phyloP scores from a whole-genome alignment of 1,140 invertebrate species.

The Adoxophyes honmai region DNA sequence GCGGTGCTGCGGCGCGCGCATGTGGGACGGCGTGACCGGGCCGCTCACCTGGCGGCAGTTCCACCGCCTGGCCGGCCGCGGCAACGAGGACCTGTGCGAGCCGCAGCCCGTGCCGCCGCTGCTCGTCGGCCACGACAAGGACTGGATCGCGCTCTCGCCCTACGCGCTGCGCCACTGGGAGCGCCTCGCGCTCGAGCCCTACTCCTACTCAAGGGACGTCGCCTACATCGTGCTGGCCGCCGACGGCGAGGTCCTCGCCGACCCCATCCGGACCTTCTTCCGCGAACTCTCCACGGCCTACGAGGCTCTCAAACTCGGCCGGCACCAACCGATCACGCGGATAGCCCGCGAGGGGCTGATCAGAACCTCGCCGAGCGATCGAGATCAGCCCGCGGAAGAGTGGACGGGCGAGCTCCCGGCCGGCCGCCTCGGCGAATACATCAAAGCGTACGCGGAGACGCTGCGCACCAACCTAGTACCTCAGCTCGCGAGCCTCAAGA shows the following conservation, averaged over 20 bases:
- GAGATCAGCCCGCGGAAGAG: conserved; percentile 87
- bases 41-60: conserved; percentile 98
- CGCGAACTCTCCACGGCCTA: conserved; percentile 94
- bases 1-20: conserved; percentile 87
- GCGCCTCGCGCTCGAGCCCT: conserved; percentile 94
- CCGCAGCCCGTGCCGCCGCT: conserved; percentile 97
- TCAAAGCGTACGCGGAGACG: conserved; percentile 90
- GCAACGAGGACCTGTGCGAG: conserved; percentile 96
- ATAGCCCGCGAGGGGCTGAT: conserved; percentile 92
- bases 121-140: conserved; percentile 95
- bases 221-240: conserved; percentile 96
- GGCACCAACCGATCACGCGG: conserved; percentile 92
- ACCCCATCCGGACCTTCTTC: conserved; percentile 91
- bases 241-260: conserved; percentile 91
- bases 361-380: conserved; percentile 83
- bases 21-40: conserved; percentile 93
- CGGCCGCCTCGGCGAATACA: conserved; percentile 86
- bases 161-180: conserved; percentile 97
- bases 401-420: conserved; percentile 93
- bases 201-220: conserved; percentile 93
- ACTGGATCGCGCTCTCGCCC: conserved; percentile 95
- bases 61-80: conserved; percentile 94
- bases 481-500: conserved; percentile 86
- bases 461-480: conserved; percentile 87
- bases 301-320: conserved; percentile 93